These are phyloP conservation scores for Geothlypis trichas DNA, from an alignment of 2,113 vertebrate species.

Conservation along the genomic window DNA sequence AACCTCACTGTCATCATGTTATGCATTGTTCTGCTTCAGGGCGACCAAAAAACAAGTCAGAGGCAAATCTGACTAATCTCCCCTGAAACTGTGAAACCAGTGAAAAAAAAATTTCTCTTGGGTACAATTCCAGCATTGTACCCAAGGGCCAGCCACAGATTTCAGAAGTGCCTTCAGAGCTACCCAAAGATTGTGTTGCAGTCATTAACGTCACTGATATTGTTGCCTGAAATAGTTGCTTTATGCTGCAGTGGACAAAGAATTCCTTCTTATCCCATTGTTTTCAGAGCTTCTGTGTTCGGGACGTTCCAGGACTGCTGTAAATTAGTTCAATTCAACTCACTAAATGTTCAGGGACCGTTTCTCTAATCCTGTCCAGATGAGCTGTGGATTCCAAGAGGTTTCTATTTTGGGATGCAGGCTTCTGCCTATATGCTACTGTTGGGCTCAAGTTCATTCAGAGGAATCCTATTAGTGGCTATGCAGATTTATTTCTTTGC, in stretches of 20 bases:
- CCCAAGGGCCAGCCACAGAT: background rate
- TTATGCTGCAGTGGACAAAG: background rate
- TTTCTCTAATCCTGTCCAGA: conserved; percentile 70
- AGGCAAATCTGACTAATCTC: conserved; percentile 28
- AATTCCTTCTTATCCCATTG: conserved; percentile 49
- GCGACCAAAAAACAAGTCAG: background rate
- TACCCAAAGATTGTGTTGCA: background rate
- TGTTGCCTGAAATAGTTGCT: conserved; percentile 8
- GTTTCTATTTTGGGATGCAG: conserved; percentile 45
- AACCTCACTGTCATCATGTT: background rate
- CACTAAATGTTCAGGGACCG: background rate
- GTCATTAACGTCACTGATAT: background rate
- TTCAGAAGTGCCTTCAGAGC: background rate
- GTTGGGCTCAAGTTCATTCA: conserved; percentile 59
- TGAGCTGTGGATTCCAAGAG: conserved; percentile 66
- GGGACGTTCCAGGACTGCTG: conserved; percentile 22
- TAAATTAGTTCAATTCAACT: conserved; percentile 58
- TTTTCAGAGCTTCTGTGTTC: conserved; percentile 28
- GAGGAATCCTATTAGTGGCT: conserved; percentile 19
- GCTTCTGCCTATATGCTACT: conserved; percentile 62
- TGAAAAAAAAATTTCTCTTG: background rate
- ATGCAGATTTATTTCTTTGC: conserved; percentile 36
- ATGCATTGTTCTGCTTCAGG: background rate
- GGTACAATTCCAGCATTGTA: conserved; percentile 24
- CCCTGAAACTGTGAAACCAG: conserved; percentile 5